Evolutionary conservation across 2,113 vertebrate genomes (phyloP).

Genomic region (Thamnophis sirtalis): DNA sequence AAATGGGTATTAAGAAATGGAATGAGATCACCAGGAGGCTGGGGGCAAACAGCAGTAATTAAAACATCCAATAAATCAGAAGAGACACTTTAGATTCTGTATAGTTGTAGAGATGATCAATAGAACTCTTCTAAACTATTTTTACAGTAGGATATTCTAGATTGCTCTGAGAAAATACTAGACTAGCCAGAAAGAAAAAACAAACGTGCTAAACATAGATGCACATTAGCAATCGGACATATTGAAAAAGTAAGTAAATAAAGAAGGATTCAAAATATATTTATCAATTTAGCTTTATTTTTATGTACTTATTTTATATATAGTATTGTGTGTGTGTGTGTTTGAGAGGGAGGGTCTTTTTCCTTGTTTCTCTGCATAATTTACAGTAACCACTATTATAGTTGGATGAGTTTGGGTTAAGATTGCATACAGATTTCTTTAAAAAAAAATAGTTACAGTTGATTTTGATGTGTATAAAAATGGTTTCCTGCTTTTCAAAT

Average conservation of each 20-base stretch:
- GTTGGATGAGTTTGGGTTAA: neutral
- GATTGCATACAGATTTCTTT: conserved; percentile 4
- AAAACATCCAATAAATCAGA: neutral
- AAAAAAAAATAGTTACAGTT: conserved; percentile 55
- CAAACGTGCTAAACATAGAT: neutral
- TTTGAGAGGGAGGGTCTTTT: neutral
- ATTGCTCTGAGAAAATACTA: neutral
- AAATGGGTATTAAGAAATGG: neutral
- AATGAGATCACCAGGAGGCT: neutral
- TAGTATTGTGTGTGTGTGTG: too few species aligned
- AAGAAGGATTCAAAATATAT: neutral
- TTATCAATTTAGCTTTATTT: neutral
- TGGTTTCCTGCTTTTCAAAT: conserved; percentile 65
- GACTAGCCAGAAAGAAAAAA: neutral
- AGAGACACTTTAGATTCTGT: neutral
- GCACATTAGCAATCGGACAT: neutral
- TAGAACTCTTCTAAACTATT: neutral
- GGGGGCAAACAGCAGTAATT: neutral
- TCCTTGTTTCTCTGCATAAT: neutral
- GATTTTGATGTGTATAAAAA: conserved; percentile 60
- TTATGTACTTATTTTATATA: too few species aligned
- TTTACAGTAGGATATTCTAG: neutral
- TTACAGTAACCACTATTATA: neutral
- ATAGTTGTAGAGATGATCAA: neutral
- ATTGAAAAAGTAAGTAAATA: neutral